These are phyloP conservation scores for Drosophila nikananu DNA, from an alignment of 1,140 invertebrate species.

Conservation along the genomic window DNA sequence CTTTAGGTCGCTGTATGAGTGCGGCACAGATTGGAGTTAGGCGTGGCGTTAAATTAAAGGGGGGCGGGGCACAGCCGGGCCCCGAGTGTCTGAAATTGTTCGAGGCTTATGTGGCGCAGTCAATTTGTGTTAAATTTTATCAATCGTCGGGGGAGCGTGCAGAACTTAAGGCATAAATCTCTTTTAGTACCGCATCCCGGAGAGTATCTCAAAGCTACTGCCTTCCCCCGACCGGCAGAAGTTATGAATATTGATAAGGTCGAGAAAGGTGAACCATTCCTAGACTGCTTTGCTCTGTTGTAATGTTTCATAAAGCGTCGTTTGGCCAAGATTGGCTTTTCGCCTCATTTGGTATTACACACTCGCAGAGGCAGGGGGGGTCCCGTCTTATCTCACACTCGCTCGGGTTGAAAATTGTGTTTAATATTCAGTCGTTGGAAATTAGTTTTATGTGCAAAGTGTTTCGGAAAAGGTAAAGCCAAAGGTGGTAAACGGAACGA, in stretches of 20 bases:
- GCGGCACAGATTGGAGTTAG: constrained; percentile 56
- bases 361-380: background rate
- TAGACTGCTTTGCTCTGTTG: constrained; percentile 17
- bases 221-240: constrained; percentile 18
- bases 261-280: constrained; percentile 39
- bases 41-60: constrained; percentile 60
- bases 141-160: constrained; percentile 46
- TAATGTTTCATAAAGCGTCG: constrained; percentile 48
- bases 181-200: constrained; percentile 21
- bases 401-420: constrained; percentile 43
- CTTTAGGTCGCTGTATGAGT: constrained; percentile 29
- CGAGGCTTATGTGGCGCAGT: constrained; percentile 44
- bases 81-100: constrained; percentile 18
- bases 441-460: constrained; percentile 56
- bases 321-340: constrained; percentile 52
- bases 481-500: constrained; percentile 12
- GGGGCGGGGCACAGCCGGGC: background rate
- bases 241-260: constrained; percentile 68
- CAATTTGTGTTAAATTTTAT: constrained; percentile 56
- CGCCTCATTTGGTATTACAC: constrained; percentile 59
- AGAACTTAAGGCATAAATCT: constrained; percentile 59
- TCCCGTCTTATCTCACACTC: constrained; percentile 24
- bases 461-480: constrained; percentile 40
- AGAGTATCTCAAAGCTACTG: constrained; percentile 13
- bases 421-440: constrained; percentile 63